A percentile compares a stretch with the other conserved stretches of the same genome.
phyloP scores from a whole-genome alignment of 2,888 invertebrate genomes.

The Diadegma fenestrale region DNA sequence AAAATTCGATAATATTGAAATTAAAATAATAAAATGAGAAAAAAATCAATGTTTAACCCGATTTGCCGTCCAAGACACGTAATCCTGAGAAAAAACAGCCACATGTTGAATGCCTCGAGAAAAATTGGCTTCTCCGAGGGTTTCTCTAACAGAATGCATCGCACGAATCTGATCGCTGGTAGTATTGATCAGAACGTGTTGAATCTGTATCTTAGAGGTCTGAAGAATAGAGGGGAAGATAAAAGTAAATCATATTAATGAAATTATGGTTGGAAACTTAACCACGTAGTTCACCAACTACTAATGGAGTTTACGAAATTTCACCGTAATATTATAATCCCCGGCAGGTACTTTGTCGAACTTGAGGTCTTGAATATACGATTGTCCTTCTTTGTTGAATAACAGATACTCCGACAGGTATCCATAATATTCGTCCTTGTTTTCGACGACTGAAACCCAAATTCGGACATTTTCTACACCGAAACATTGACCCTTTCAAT shows the following conservation, averaged over 20 bases:
- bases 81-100: constrained; percentile 80
- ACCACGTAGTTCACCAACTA: background rate
- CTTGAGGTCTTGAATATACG: constrained; percentile 82
- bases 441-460: constrained; percentile 75
- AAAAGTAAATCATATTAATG: constrained; percentile 37
- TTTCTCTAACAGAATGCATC: constrained; percentile 80
- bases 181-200: constrained; percentile 81
- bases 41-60: constrained; percentile 72
- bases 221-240: constrained; percentile 65
- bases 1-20: too few species aligned
- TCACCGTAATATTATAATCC: constrained; percentile 83
- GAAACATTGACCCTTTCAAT: background rate
- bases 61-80: constrained; percentile 83
- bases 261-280: constrained; percentile 19
- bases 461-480: background rate
- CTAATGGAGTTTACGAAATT: constrained; percentile 31
- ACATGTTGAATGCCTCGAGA: constrained; percentile 75
- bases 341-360: constrained; percentile 79
- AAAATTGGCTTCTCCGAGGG: constrained; percentile 76
- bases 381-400: constrained; percentile 80
- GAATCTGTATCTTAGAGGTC: constrained; percentile 82
- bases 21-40: too few species aligned
- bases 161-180: constrained; percentile 80
- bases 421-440: constrained; percentile 80
- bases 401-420: constrained; percentile 82